Base-by-base conservation (phyloP, 2,888 invertebrate species). In the Hololepta plana region DNA sequence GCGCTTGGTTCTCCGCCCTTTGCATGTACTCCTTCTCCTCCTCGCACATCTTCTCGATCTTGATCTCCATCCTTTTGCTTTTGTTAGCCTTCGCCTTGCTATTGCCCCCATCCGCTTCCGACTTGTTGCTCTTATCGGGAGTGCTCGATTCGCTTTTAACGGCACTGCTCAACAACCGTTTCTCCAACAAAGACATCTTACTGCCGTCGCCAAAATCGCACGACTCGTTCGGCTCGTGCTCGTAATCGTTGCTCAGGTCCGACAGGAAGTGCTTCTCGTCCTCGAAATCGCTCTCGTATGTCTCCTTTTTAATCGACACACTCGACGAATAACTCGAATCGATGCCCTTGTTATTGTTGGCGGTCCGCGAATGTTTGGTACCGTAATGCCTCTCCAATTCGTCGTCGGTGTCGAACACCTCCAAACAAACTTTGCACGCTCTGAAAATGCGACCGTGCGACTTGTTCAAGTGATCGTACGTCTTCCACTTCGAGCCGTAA, bases 401-500 rank as follows among this genome's bases (percentile, higher is more conserved):
- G 3, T 51, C 46, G 32, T 62, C 61, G 3, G 53, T 54, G 3
- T 59, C 59, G 35, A 65, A 67, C n/a, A 67, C 60, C 20, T 61
- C 60, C 26, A 66, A 46, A 36, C 67, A 67, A n/a, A 59, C 55
- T 43, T 62, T 64, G 34, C 67, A 67, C 2, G 64, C 62, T 20
- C 55, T 55, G 33, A 64, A 66, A 14, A 62, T 61, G 24, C 60
- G 53, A 0, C 65, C 65, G 38, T 67, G 67, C 13, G 61, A 62
- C 33, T 64, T 65, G 33, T 63, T 62, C 20, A 66, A 51, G 36
- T 67, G 67, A 39, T 66, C 65, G 30, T 60, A 60, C 0, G 65
- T 62, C 36, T 67, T 67, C 60, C 64, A 64, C 31, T 63, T 62
- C 2, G 61, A 62, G 0, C 64, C 62, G 37, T 64, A 66, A 32